phyloP scores from a whole-genome alignment of 2,113 vertebrate species.

The Poeciliopsis prolifica region DNA sequence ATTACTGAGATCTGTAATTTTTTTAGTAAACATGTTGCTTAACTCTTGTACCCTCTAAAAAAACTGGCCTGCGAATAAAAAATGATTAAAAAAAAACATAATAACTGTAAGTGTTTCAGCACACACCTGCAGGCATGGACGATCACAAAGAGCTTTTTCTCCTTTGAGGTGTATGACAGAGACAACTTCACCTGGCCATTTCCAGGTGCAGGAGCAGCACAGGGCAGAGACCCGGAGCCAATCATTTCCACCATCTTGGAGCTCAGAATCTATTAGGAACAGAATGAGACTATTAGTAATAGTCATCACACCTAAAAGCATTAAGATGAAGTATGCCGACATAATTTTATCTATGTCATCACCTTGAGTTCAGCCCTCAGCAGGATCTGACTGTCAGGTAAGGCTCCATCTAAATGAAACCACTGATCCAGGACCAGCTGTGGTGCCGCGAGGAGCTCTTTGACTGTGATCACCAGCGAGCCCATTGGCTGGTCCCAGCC shows the following conservation, averaged over 20 bases:
- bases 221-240: conserved; percentile 65
- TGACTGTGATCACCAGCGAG: conserved; percentile 81
- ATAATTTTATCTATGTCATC: neutral
- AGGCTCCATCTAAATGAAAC: conserved; percentile 80
- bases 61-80: neutral
- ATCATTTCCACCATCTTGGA: conserved; percentile 77
- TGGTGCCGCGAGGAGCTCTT: conserved; percentile 79
- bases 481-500: conserved; percentile 83
- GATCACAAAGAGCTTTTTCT: conserved; percentile 80
- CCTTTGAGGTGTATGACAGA: conserved; percentile 78
- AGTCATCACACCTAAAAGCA: neutral
- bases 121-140: conserved; percentile 87
- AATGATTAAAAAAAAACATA: neutral
- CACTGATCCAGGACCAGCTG: conserved; percentile 84
- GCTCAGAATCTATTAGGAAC: conserved; percentile 67
- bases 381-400: conserved; percentile 81
- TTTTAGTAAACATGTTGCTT: neutral
- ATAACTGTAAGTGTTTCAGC: neutral
- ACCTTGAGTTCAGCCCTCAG: conserved; percentile 88
- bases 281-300: neutral
- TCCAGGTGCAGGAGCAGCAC: conserved; percentile 53
- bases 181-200: conserved; percentile 83
- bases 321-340: rapidly evolving
- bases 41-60: neutral
- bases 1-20: neutral